Percentiles rank a stretch among this genome's conserved stretches.
Evolutionary conservation across 2,797 vertebrate species (phyloP).

Genomic region (Clarias pachynema): DNA sequence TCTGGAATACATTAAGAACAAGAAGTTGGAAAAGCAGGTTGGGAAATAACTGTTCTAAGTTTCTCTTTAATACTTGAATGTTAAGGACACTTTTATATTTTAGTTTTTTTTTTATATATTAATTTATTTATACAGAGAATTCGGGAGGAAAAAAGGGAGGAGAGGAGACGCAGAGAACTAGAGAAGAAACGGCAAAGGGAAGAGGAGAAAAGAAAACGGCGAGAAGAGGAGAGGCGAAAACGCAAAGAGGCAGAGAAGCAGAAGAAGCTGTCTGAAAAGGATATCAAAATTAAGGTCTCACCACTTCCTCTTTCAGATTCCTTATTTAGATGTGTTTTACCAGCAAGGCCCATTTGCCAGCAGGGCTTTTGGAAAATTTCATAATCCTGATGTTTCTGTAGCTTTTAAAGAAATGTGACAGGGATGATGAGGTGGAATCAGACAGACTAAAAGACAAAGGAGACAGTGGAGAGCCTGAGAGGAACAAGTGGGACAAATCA

Average conservation of each 20-base stretch:
- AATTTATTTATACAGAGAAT: constrained; percentile 81
- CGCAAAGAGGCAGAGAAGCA: constrained; percentile 92
- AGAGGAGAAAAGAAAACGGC: constrained; percentile 91
- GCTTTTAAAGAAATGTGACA: constrained; percentile 95
- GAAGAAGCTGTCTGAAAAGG: constrained; percentile 89
- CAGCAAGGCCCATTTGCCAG: not conserved
- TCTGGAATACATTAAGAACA: constrained; percentile 98
- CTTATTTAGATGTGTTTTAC: not conserved
- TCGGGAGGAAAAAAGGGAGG: constrained; percentile 95
- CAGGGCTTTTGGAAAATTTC: not conserved
- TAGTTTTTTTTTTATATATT: not conserved
- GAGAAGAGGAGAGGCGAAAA: constrained; percentile 91
- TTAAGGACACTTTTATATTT: not conserved
- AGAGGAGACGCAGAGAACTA: constrained; percentile 87
- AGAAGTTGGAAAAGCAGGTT: constrained; percentile 99
- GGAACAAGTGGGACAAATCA: constrained; percentile 83
- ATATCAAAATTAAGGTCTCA: constrained; percentile 91
- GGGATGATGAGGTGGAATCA: constrained; percentile 84
- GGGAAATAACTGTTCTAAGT: constrained; percentile 32
- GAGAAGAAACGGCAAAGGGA: constrained; percentile 93
- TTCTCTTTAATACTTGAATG: not conserved
- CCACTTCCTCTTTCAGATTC: not conserved
- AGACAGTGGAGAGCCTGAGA: constrained; percentile 80
- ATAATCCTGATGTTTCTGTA: constrained; percentile 60
- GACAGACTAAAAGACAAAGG: constrained; percentile 88